Base-by-base conservation (phyloP, 2,888 invertebrate genomes). In the Cryptus armator region DNA sequence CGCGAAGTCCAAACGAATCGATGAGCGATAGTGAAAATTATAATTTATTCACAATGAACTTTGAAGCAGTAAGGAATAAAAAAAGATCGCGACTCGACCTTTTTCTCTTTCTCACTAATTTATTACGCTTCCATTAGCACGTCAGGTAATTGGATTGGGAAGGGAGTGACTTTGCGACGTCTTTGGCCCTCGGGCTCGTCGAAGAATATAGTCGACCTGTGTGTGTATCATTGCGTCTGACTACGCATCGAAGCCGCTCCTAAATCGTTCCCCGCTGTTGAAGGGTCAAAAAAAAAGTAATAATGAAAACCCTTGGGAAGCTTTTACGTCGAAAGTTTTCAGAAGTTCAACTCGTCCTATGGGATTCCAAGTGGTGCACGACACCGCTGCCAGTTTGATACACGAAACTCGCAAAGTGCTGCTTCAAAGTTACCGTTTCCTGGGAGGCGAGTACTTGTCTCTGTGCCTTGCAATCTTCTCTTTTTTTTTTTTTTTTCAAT, bases 111-210 rank as follows among this genome's bases (percentile, higher is more conserved):
- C 32, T 66, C 29, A n/a, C 53, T 74, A 32, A 59, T 59, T 68
- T 59, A 56, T 68, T 68, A 53, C 43, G 59, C 44, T 24, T 59
- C 68, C 81, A 81, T 75, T 68, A 75, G 51, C 74, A 48, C 48
- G 74, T 74, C 67, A 59, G 74, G 74, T 74, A 81, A 81, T 68
- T 75, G 67, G 59, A 81, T 75, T 37, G 48, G 14, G 1, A 37
- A 53, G 68, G 59, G 74, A 75, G 59, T 59, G 80, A 19, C 19
- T 7, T 29, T 48, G 14, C 68, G 24, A 16, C 32, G 68, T 67
- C 51, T 67, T 56, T 32, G 51, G 16, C 10, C 29, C 64, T 43
- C 53, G 16, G 29, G 64, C 19, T n/a, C 51, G 16, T 53, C 53
- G 46, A 24, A 44, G 10, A 44, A 44, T 24, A 10, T 24, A 10